phyloP scores from a whole-genome alignment of 2,797 vertebrate genomes.

The Diceros bicornis region DNA sequence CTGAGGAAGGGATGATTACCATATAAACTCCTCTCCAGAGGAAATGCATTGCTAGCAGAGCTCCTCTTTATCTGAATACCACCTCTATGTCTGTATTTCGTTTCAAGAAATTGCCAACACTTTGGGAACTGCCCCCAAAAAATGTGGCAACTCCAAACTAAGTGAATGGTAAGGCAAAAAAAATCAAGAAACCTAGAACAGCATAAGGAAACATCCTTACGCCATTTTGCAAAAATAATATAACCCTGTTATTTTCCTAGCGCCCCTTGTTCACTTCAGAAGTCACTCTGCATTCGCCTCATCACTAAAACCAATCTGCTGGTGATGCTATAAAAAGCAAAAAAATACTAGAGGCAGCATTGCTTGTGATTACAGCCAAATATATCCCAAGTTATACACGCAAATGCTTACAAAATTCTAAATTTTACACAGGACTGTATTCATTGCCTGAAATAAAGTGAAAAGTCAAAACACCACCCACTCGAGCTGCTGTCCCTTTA shows the following conservation, averaged over 20 bases:
- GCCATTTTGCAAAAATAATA: constrained; percentile 18
- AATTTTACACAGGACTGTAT: neutral
- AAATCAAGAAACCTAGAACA: neutral
- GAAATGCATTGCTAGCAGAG: neutral
- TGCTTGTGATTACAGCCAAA: neutral
- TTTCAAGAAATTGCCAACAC: neutral
- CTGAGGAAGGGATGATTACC: no score
- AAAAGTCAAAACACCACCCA: neutral
- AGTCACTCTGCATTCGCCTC: neutral
- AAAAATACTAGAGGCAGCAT: neutral
- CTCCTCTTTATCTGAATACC: neutral
- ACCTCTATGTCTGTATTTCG: neutral
- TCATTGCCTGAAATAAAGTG: neutral
- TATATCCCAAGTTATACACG: neutral
- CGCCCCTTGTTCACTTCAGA: neutral
- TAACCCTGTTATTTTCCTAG: neutral
- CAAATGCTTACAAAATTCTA: neutral
- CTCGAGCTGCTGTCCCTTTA: neutral
- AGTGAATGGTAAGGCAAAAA: neutral
- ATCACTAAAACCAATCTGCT: neutral
- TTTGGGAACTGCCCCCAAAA: constrained; percentile 49
- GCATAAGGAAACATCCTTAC: neutral
- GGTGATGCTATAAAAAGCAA: neutral
- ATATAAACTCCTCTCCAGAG: neutral
- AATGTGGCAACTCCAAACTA: constrained; percentile 37